Evolutionary conservation across 1,140 invertebrate genomes (phyloP).

Genomic region (Bombus superbus): DNA sequence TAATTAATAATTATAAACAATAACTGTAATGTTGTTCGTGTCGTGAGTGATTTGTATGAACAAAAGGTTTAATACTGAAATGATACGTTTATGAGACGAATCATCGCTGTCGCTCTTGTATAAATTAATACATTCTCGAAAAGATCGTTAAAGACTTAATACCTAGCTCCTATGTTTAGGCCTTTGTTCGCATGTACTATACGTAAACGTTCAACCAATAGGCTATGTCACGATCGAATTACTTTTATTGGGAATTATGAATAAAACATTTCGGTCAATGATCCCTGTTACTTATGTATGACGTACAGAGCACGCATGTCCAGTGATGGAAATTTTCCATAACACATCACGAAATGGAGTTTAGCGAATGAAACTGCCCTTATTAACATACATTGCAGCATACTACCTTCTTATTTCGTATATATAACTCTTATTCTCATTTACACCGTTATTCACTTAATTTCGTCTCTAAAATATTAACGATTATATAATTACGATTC

Average conservation of each 20-base stretch:
- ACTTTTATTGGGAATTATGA: constrained; percentile 52
- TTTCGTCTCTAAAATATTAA: neutral
- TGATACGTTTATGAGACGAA: no score
- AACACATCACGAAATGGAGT: constrained; percentile 25
- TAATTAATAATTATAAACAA: no score
- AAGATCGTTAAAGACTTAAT: neutral
- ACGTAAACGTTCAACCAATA: no score
- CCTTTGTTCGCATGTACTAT: neutral
- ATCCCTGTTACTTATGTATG: constrained; percentile 34
- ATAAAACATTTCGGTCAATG: constrained; percentile 60
- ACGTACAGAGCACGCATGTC: constrained; percentile 23
- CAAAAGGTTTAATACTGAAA: no score
- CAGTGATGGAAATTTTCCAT: constrained; percentile 51
- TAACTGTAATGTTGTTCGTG: no score
- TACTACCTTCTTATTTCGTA: neutral
- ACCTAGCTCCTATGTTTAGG: no score
- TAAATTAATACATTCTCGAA: no score
- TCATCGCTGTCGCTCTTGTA: no score
- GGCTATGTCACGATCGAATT: neutral
- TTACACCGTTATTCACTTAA: neutral
- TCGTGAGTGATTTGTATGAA: no score
- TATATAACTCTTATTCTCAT: neutral
- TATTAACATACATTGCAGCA: neutral
- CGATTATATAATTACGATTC: neutral
- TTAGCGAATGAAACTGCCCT: constrained; percentile 29